Percentiles rank a stretch among this genome's conserved stretches.
These are phyloP conservation scores for Drosophila pectinifera DNA, from an alignment of 1,140 invertebrate genomes.

Conservation along the genomic window DNA sequence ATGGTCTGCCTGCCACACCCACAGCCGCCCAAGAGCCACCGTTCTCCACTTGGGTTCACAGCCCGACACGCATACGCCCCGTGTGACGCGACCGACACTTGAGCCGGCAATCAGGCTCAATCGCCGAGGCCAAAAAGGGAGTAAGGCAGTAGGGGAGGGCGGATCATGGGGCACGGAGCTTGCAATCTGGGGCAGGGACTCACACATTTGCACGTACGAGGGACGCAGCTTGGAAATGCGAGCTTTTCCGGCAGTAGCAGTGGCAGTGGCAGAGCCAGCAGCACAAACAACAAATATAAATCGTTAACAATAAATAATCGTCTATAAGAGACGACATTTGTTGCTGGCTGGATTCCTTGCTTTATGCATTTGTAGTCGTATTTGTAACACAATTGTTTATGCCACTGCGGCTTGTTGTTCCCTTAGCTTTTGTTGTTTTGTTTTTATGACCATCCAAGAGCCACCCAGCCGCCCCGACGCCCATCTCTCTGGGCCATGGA, in stretches of 20 bases:
- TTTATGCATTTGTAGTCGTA: slow-evolving; percentile 82
- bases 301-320: slow-evolving; percentile 83
- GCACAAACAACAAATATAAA: slow-evolving; percentile 71
- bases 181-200: slow-evolving; percentile 74
- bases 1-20: slow-evolving; percentile 27
- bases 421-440: slow-evolving; percentile 59
- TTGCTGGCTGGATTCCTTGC: slow-evolving; percentile 48
- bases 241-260: slow-evolving; percentile 50
- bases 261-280: slow-evolving; percentile 12
- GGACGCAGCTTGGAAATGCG: slow-evolving; percentile 64
- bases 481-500: slow-evolving; percentile 46
- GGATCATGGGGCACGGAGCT: slow-evolving; percentile 28
- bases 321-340: slow-evolving; percentile 67
- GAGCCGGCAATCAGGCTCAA: slow-evolving; percentile 81
- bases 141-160: neutral
- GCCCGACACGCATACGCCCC: slow-evolving; percentile 58
- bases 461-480: slow-evolving; percentile 1
- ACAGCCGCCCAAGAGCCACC: slow-evolving; percentile 2
- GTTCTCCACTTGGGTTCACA: slow-evolving; percentile 13
- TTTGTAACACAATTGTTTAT: slow-evolving; percentile 83
- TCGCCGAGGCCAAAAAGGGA: slow-evolving; percentile 63
- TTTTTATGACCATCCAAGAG: slow-evolving; percentile 59
- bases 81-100: slow-evolving; percentile 77
- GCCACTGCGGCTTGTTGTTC: slow-evolving; percentile 63
- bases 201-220: slow-evolving; percentile 68